A percentile compares a stretch with the other conserved stretches of the same genome.
These are phyloP conservation scores for Gambusia holbrooki DNA, from an alignment of 2,113 vertebrate species.

Conservation along the genomic window DNA sequence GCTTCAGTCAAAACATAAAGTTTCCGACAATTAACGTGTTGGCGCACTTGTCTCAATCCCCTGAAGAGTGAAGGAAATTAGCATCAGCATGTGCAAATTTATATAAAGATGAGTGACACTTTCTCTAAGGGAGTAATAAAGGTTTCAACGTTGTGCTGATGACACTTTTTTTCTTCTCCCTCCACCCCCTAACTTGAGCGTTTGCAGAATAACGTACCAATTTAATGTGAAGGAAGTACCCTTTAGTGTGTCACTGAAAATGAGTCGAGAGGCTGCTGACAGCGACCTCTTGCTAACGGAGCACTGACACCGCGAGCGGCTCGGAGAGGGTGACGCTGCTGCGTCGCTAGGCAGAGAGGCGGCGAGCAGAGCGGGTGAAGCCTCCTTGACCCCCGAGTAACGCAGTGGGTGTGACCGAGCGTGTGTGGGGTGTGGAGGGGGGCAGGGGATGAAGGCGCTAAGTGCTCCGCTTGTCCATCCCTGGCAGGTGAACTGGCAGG, in stretches of 20 bases:
- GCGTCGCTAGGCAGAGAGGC: constrained; percentile 50
- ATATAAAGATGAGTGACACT: constrained; percentile 12
- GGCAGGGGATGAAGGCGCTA: constrained; percentile 56
- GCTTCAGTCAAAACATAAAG: constrained; percentile 35
- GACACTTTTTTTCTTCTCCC: constrained; percentile 1
- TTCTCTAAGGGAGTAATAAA: constrained; percentile 14
- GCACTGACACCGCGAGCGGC: constrained; percentile 34
- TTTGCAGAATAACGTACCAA: constrained; percentile 12
- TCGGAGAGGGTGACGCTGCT: constrained; percentile 58
- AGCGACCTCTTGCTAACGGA: constrained; percentile 41
- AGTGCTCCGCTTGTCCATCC: constrained; percentile 73
- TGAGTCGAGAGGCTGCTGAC: constrained; percentile 39
- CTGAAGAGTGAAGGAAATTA: constrained; percentile 22
- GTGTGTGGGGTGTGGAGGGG: not conserved
- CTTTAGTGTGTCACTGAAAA: constrained; percentile 31
- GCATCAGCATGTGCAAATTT: constrained; percentile 5
- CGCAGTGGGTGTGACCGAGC: constrained; percentile 49
- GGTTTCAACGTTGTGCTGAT: constrained; percentile 11
- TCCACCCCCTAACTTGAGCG: not conserved
- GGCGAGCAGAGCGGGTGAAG: constrained; percentile 57
- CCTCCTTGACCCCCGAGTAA: constrained; percentile 72
- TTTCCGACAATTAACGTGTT: constrained; percentile 17
- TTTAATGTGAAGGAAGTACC: constrained; percentile 16
- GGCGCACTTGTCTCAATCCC: not conserved
- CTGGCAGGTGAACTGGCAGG: constrained; percentile 82